These are phyloP conservation scores for Tipula vernalis DNA, from an alignment of 2,888 invertebrate species.

Conservation along the genomic window DNA sequence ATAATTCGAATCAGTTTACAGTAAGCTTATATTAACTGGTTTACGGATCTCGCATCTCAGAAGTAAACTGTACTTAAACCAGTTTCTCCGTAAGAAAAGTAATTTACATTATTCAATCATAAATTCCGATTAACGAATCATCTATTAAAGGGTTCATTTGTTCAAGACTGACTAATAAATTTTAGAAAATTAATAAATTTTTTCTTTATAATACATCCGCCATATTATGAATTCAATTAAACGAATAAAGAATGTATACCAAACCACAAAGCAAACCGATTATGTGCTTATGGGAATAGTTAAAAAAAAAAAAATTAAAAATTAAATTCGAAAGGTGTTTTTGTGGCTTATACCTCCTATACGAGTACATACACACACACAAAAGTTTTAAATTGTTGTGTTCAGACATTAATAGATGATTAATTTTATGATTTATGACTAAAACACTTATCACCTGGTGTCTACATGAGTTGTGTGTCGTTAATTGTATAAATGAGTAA, in stretches of 20 bases:
- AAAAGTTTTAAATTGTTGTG: background rate
- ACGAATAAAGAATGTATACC: background rate
- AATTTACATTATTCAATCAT: background rate
- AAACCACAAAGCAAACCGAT: conserved; percentile 1
- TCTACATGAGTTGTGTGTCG: background rate
- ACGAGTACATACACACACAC: background rate
- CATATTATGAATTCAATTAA: background rate
- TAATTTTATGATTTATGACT: background rate
- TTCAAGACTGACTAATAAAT: background rate
- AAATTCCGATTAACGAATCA: background rate
- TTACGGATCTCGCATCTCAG: no score
- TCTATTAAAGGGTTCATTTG: background rate
- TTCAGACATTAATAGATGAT: background rate
- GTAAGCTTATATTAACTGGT: no score
- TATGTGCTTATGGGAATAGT: background rate
- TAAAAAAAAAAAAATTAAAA: background rate
- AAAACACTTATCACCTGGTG: background rate
- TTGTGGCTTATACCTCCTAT: background rate
- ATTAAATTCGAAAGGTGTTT: background rate
- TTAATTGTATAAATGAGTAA: background rate
- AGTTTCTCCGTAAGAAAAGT: background rate
- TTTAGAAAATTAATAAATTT: background rate
- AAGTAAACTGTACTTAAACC: no score
- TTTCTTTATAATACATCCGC: background rate
- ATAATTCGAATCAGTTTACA: no score